Evolutionary conservation across 1,140 invertebrate species (phyloP), one percentile per base, ranked within the genome.

Genomic region (Nomia melanderi): DNA sequence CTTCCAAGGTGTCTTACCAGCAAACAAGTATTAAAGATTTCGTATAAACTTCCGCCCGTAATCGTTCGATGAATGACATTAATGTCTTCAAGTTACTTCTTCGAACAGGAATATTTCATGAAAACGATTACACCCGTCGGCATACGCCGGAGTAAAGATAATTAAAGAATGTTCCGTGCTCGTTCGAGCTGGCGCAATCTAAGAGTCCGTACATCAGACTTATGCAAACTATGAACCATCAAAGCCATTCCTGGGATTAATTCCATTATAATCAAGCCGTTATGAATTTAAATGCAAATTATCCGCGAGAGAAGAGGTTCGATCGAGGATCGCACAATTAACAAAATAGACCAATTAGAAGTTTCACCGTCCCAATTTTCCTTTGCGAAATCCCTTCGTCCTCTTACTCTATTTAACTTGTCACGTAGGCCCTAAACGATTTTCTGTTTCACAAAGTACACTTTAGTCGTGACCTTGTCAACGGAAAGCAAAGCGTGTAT

Each of bases 101-200:
- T 23, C 20, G 36, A n/a, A 27, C 31, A 31, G 17, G 20, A 17
- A 23, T 41, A 8, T 23, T n/a, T 17, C 8, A 17, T 7, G 14
- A 14, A 14, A 25, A 36, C 41, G 65, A 31, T 67, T 36, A 36
- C 36, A 54, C 23, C 33, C 20, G 31, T 39, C 33, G n/a, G 33
- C n/a, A 23, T 8, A 14, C 23, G 20, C 27, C 14, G 12, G 20
- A 36, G n/a, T 2, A 39, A 27, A 39, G 65, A n/a, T 56, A 69
- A 69, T 56, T 56, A 39, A 69, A 39, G 23, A 29, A 20, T 33
- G 66, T 36, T 39, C 14, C 83, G 81, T 84, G 77, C 31, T 67
- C 66, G 36, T 59, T 47, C 54, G 23, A 59, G 54, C 53, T 39
- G 25, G 1, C 17, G 23, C 44, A 57, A 59, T 70, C 39, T 59